Evolutionary conservation across 2,113 vertebrate species (phyloP).

Genomic region (Sitta europaea): DNA sequence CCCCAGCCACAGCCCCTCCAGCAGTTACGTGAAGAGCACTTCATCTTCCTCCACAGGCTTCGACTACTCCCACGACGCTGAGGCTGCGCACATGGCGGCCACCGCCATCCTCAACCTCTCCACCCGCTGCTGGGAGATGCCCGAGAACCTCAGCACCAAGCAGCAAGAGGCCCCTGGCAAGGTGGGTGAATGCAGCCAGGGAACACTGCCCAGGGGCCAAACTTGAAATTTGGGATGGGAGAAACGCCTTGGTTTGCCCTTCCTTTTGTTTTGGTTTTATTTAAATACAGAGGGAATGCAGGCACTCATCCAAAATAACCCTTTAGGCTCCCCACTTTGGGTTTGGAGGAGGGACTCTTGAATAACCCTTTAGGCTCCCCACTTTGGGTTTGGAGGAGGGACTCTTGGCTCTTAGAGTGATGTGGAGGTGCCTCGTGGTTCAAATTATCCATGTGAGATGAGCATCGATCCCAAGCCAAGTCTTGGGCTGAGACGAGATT

Average conservation of each 20-base stretch:
- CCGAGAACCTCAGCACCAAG: constrained; percentile 95
- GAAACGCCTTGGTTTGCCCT: neutral
- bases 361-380: too few species aligned
- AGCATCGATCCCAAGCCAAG: neutral
- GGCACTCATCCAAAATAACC: fast-evolving
- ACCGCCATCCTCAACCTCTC: constrained; percentile 98
- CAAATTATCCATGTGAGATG: neutral
- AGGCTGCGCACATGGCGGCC: constrained; percentile 97
- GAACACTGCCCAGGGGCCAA: neutral
- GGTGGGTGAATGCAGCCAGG: constrained; percentile 53
- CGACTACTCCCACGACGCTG: constrained; percentile 92
- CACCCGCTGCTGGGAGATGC: constrained; percentile 97
- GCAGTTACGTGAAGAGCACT: constrained; percentile 82
- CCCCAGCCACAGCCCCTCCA: constrained; percentile 82
- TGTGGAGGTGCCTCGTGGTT: fast-evolving
- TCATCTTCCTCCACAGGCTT: constrained; percentile 84
- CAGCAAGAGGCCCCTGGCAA: constrained; percentile 81
- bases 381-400: neutral
- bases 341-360: neutral
- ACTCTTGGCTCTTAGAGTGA: neutral
- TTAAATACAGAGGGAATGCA: neutral
- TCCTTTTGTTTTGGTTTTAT: neutral
- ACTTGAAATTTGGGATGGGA: neutral
- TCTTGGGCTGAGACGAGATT: neutral
- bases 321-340: fast-evolving